phyloP scores from a whole-genome alignment of 2,113 vertebrate genomes.

The Aphyosemion australe region DNA sequence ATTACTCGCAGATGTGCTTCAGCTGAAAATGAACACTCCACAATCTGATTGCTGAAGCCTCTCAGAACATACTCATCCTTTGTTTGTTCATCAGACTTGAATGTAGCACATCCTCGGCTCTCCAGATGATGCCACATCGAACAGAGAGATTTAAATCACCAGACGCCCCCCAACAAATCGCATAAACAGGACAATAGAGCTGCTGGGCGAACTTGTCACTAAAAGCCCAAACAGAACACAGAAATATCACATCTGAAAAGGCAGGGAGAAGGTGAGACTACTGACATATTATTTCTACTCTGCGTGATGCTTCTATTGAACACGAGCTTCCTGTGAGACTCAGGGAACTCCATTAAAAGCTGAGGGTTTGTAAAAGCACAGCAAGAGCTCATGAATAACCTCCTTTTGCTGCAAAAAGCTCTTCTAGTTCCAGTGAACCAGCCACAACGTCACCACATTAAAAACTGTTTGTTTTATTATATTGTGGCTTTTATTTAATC shows the following conservation, averaged over 20 bases:
- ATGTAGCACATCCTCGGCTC: conserved; percentile 20
- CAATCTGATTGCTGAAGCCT: conserved; percentile 45
- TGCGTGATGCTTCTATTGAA: conserved; percentile 31
- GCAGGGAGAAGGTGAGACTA: conserved; percentile 11
- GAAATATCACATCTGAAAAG: conserved; percentile 22
- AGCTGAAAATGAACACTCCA: conserved; percentile 44
- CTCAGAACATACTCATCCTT: conserved; percentile 30
- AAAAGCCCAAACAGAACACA: conserved; percentile 21
- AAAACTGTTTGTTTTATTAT: conserved; percentile 36
- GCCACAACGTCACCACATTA: conserved; percentile 9
- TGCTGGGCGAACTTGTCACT: conserved; percentile 9
- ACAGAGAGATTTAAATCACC: conserved; percentile 20
- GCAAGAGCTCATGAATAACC: conserved; percentile 40
- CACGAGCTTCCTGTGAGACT: conserved; percentile 39
- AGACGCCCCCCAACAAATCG: conserved; percentile 9
- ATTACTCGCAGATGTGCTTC: conserved; percentile 36
- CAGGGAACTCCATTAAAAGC: conserved; percentile 43
- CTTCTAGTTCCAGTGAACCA: conserved; percentile 21
- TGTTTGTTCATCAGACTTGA: conserved; percentile 49
- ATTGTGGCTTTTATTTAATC: conserved; percentile 22
- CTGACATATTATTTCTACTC: conserved; percentile 17
- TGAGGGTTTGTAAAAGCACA: conserved; percentile 42
- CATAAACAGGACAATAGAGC: conserved; percentile 5
- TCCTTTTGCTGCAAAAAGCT: conserved; percentile 17
- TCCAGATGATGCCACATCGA: conserved; percentile 25